These are phyloP conservation scores for Crocallis elinguaria DNA, from an alignment of 2,888 invertebrate genomes.

Conservation along the genomic window DNA sequence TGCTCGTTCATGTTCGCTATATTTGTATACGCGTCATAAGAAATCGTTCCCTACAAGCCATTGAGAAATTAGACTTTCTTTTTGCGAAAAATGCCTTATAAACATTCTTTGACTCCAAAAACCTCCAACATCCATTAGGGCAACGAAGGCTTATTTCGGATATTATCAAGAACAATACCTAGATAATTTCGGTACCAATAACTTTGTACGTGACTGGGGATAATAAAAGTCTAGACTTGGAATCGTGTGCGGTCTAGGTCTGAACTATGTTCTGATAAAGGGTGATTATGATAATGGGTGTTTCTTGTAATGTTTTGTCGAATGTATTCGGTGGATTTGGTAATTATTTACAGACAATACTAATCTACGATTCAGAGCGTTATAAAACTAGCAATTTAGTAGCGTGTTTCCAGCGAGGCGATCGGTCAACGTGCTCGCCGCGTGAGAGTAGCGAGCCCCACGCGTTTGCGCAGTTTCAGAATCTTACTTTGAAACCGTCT, in stretches of 20 bases:
- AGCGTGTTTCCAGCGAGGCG: too few relatives aligned
- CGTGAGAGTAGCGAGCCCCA: too few relatives aligned
- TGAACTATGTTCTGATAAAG: background rate
- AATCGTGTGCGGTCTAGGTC: background rate
- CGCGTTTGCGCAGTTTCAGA: too few relatives aligned
- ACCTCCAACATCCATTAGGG: background rate
- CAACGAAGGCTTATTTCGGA: background rate
- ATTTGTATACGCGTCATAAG: background rate
- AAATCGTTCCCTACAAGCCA: background rate
- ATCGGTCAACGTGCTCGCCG: too few relatives aligned
- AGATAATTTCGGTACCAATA: background rate
- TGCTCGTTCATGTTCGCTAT: background rate
- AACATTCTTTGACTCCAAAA: background rate
- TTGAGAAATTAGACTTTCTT: background rate
- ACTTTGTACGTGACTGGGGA: constrained; percentile 4
- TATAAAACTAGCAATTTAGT: too few relatives aligned
- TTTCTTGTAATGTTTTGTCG: background rate
- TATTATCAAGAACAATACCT: background rate
- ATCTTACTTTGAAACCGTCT: too few relatives aligned
- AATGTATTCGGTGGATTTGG: too few relatives aligned
- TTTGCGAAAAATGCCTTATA: background rate
- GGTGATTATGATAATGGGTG: background rate
- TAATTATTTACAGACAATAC: too few relatives aligned
- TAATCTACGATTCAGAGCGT: too few relatives aligned
- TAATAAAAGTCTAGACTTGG: constrained; percentile 3